Percentiles rank a stretch among this genome's conserved stretches.
Evolutionary conservation across 2,113 vertebrate genomes (phyloP).

Genomic region (Todiramphus chloris): DNA sequence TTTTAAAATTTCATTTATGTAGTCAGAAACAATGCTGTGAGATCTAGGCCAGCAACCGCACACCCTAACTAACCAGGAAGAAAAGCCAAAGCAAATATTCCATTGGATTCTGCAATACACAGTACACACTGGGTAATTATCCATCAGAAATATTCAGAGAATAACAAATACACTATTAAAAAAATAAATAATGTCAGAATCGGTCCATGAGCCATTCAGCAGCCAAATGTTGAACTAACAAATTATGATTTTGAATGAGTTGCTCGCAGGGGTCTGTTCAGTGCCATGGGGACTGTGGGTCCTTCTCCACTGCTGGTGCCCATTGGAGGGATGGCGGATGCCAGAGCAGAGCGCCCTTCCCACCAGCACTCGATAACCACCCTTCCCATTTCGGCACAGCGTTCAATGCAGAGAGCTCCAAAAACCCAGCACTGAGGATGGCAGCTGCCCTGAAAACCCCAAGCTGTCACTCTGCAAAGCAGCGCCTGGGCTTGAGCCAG

Average conservation of each 20-base stretch:
- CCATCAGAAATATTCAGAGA: background rate
- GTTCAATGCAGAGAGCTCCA: background rate
- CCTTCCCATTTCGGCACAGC: background rate
- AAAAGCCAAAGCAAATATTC: conserved; percentile 60
- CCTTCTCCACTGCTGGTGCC: background rate
- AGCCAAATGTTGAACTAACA: background rate
- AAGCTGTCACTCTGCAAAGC: background rate
- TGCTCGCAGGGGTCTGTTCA: fast-evolving
- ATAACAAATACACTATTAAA: background rate
- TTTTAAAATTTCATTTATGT: conserved; percentile 38
- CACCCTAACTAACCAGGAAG: conserved; percentile 26
- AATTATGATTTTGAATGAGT: background rate
- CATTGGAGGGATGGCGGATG: fast-evolving
- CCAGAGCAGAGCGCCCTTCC: background rate
- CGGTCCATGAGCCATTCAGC: background rate
- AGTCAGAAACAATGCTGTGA: conserved; percentile 57
- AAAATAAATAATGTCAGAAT: background rate
- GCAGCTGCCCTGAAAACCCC: background rate
- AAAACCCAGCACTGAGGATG: fast-evolving
- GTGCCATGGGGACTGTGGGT: fast-evolving
- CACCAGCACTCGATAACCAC: fast-evolving
- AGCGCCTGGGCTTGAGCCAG: background rate
- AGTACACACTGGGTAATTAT: background rate
- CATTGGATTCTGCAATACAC: conserved; percentile 20
- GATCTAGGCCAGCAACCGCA: conserved; percentile 27